These are phyloP conservation scores for Sycobia sp. DNA, from an alignment of 1,140 invertebrate species.

Conservation along the genomic window DNA sequence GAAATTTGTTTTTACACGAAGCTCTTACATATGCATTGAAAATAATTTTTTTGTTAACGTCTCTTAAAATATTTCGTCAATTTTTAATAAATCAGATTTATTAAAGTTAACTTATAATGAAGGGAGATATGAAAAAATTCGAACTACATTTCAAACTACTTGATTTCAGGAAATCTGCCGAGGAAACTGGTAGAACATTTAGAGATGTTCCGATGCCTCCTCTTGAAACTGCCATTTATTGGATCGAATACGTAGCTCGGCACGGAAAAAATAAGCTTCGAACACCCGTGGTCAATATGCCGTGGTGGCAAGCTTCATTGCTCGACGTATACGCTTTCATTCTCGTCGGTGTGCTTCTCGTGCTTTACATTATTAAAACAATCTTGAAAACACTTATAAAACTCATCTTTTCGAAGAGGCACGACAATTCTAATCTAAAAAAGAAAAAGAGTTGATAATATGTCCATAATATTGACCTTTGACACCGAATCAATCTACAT, in stretches of 20 bases:
- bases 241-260: constrained; percentile 13
- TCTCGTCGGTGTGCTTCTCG: not conserved
- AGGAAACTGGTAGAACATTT: not conserved
- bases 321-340: constrained; percentile 11
- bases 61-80: too few relatives aligned
- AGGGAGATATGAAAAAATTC: too few relatives aligned
- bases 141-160: too few relatives aligned
- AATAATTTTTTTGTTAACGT: too few relatives aligned
- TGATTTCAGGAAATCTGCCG: not conserved
- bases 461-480: too few relatives aligned
- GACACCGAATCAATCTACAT: too few relatives aligned
- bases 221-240: not conserved
- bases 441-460: too few relatives aligned
- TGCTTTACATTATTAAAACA: not conserved
- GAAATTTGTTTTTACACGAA: too few relatives aligned
- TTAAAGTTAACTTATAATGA: too few relatives aligned
- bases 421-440: too few relatives aligned
- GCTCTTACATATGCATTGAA: too few relatives aligned
- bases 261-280: constrained; percentile 5
- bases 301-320: constrained; percentile 1
- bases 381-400: not conserved
- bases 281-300: not conserved
- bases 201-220: constrained; percentile 10
- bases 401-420: not conserved
- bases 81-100: too few relatives aligned